Conservation (phyloP, 2,888 invertebrate species). For the Yponomeuta cagnagella region DNA sequence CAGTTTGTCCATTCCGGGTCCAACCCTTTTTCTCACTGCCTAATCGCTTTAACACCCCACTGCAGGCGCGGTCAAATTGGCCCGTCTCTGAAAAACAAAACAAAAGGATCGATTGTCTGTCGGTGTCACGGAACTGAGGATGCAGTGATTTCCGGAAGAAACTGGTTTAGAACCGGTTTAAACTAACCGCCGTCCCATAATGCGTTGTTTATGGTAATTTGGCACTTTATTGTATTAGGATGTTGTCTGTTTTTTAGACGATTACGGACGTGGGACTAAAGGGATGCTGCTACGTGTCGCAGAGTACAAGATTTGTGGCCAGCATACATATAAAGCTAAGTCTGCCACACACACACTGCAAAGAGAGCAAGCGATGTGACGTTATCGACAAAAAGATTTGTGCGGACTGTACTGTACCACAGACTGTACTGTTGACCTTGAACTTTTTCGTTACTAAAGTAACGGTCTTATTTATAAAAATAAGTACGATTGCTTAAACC, state of each 20-base stretch:
- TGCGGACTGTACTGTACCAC: no score
- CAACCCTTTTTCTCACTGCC: constrained; percentile 32
- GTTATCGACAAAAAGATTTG: no score
- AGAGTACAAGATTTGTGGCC: constrained; percentile 54
- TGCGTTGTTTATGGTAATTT: constrained; percentile 75
- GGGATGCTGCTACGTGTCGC: constrained; percentile 45
- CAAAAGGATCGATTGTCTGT: constrained; percentile 47
- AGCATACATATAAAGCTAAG: neutral
- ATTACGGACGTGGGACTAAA: constrained; percentile 38
- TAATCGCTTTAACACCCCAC: constrained; percentile 50
- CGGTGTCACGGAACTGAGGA: constrained; percentile 60
- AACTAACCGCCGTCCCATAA: constrained; percentile 52
- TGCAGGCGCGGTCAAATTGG: constrained; percentile 40
- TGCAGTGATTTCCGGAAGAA: constrained; percentile 55
- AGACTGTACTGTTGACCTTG: no score
- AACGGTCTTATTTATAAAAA: no score
- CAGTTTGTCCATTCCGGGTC: constrained; percentile 8
- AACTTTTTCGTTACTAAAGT: no score
- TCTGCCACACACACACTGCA: no score
- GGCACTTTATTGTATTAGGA: constrained; percentile 52
- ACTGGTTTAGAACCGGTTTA: constrained; percentile 56
- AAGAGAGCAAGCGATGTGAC: no score
- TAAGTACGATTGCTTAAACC: no score
- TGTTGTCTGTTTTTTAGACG: constrained; percentile 36
- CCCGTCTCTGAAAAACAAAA: constrained; percentile 47